A percentile compares a stretch with the other conserved stretches of the same genome.
Conservation (phyloP, 2,797 vertebrate genomes). For the Antrozous pallidus region DNA sequence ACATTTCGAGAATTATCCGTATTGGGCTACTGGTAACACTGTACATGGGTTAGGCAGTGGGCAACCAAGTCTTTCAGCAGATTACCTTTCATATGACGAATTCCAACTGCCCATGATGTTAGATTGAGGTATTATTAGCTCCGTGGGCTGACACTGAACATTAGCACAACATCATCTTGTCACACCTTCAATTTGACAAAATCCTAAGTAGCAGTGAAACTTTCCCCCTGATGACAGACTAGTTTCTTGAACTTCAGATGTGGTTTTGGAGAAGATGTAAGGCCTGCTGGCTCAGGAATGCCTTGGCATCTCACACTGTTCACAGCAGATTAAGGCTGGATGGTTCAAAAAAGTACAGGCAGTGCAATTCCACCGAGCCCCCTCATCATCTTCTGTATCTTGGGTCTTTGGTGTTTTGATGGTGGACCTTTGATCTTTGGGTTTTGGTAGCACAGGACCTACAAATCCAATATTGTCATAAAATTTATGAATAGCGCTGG, state of each 20-base stretch:
- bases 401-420: slow-evolving; percentile 89
- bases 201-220: slow-evolving; percentile 80
- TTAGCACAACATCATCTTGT: slow-evolving; percentile 87
- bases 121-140: slow-evolving; percentile 90
- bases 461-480: slow-evolving; percentile 99
- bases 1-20: slow-evolving; percentile 65
- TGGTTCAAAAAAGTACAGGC: slow-evolving; percentile 99
- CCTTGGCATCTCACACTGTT: slow-evolving; percentile 98
- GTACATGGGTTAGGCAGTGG: slow-evolving; percentile 88
- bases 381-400: slow-evolving; percentile 95
- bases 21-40: slow-evolving; percentile 88
- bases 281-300: slow-evolving; percentile 94
- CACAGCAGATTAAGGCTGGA: slow-evolving; percentile 97
- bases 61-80: slow-evolving; percentile 80
- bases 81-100: slow-evolving; percentile 72
- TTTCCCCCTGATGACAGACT: slow-evolving; percentile 69
- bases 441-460: slow-evolving; percentile 96
- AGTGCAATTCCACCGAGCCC: slow-evolving; percentile 96
- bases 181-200: slow-evolving; percentile 85
- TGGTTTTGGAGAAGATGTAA: slow-evolving; percentile 71
- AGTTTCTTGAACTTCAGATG: slow-evolving; percentile 71
- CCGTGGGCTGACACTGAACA: slow-evolving; percentile 84
- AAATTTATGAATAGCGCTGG: slow-evolving; percentile 97
- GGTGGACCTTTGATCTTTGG: slow-evolving; percentile 91
- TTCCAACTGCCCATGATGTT: slow-evolving; percentile 83